Evolutionary conservation across 2,888 invertebrate genomes (phyloP).

Genomic region (Sepiola atlantica): DNA sequence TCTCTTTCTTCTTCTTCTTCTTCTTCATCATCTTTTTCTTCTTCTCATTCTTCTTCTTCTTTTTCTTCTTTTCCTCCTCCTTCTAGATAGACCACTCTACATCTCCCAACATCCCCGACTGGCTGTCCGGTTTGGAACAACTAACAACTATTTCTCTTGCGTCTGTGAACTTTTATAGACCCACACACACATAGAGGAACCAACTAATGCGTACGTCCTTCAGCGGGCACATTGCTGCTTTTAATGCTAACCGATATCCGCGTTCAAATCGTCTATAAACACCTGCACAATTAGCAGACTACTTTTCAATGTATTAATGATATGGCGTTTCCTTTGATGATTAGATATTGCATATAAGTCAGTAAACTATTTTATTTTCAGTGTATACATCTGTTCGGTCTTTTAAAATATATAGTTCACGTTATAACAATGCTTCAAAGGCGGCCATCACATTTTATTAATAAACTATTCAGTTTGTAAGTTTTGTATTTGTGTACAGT

Average conservation of each 20-base stretch:
- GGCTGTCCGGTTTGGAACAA: neutral
- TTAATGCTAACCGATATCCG: neutral
- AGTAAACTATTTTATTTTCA: no score
- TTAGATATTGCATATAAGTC: no score
- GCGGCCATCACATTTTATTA: no score
- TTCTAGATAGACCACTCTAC: neutral
- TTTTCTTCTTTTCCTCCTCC: neutral
- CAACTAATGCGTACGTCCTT: neutral
- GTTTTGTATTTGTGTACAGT: no score
- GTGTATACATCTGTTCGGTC: no score
- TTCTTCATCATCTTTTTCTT: neutral
- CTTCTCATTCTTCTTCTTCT: neutral
- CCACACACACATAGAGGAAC: neutral
- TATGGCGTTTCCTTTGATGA: neutral
- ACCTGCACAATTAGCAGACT: neutral
- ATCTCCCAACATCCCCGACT: neutral
- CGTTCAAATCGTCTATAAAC: neutral
- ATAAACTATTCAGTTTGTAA: no score
- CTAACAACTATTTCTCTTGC: neutral
- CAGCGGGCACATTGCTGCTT: neutral
- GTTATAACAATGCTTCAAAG: no score
- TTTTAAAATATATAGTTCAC: no score
- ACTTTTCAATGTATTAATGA: no score
- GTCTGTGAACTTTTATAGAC: neutral
- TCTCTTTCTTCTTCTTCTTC: neutral